Evolutionary conservation across 2,888 invertebrate genomes (phyloP).

Genomic region (Gasteruption jaculator): DNA sequence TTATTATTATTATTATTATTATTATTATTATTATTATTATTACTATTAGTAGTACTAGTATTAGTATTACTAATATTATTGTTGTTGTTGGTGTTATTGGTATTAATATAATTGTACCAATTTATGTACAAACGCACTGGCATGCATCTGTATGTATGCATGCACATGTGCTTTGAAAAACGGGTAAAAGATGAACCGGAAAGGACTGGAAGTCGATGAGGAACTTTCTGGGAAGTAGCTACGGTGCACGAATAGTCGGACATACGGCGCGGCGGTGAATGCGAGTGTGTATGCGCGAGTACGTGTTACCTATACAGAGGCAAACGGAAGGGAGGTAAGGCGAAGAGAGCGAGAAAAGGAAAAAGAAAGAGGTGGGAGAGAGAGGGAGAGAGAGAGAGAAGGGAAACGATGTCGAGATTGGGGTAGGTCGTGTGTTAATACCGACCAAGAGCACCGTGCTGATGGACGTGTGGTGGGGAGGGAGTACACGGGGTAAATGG

Average conservation of each 20-base stretch:
- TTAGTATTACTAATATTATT: too few relatives aligned
- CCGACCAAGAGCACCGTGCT: constrained; percentile 7
- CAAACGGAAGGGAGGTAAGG: background rate
- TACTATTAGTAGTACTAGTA: too few relatives aligned
- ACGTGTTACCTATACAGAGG: too few relatives aligned
- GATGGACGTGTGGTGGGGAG: constrained; percentile 13
- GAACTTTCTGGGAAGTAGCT: constrained; percentile 11
- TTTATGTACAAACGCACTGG: too few relatives aligned
- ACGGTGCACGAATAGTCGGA: too few relatives aligned
- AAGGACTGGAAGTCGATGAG: constrained; percentile 20
- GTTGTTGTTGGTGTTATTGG: too few relatives aligned
- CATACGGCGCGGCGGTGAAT: constrained; percentile 11
- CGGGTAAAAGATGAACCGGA: constrained; percentile 26
- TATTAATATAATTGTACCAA: too few relatives aligned
- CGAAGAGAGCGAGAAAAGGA: constrained; percentile 12
- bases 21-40: too few relatives aligned
- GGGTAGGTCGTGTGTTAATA: too few relatives aligned
- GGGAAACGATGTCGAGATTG: too few relatives aligned
- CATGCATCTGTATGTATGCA: constrained; percentile 11
- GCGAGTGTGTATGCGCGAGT: too few relatives aligned
- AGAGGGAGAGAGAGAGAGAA: constrained; percentile 9
- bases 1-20: too few relatives aligned
- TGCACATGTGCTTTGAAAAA: constrained; percentile 16
- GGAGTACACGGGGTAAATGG: constrained; percentile 16
- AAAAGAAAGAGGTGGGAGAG: constrained; percentile 10